Percentiles rank a stretch among this genome's conserved stretches.
These are phyloP conservation scores for Remorina albescens DNA, from an alignment of 2,797 vertebrate genomes.

Conservation along the genomic window DNA sequence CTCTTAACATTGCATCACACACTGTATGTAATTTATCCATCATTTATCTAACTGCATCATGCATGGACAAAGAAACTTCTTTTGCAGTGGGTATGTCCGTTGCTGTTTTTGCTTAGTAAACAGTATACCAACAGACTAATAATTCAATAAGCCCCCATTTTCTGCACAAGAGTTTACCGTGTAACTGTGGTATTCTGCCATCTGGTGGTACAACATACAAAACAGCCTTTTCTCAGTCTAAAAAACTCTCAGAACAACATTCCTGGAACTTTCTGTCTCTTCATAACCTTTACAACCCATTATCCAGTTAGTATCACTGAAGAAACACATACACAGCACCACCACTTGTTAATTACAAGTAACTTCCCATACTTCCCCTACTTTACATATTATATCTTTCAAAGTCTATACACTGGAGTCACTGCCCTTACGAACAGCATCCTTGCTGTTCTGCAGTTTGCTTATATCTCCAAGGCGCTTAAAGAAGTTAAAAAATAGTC, in stretches of 20 bases:
- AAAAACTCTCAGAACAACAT: slow-evolving; percentile 11
- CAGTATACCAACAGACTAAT: slow-evolving; percentile 16
- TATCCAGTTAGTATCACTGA: slow-evolving; percentile 11
- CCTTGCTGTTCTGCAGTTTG: slow-evolving; percentile 67
- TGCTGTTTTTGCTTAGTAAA: slow-evolving; percentile 29
- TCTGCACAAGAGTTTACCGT: slow-evolving; percentile 12
- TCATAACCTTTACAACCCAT: neutral
- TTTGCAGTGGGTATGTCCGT: slow-evolving; percentile 10
- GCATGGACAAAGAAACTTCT: too few relatives aligned
- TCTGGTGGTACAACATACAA: slow-evolving; percentile 64
- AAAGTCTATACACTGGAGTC: slow-evolving; percentile 57
- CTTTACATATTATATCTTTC: slow-evolving; percentile 3
- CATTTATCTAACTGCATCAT: slow-evolving; percentile 6
- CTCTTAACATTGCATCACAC: slow-evolving; percentile 10
- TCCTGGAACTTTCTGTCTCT: neutral
- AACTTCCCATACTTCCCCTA: slow-evolving; percentile 14
- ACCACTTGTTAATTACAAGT: neutral
- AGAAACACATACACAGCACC: slow-evolving; percentile 4
- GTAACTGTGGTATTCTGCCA: slow-evolving; percentile 56
- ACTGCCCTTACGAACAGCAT: slow-evolving; percentile 47
- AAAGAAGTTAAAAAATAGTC: slow-evolving; percentile 79
- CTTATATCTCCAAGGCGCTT: slow-evolving; percentile 79
- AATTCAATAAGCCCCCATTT: slow-evolving; percentile 7
- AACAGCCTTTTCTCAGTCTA: slow-evolving; percentile 7
- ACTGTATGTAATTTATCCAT: slow-evolving; percentile 2